These are phyloP conservation scores for Cryptosula pallasiana DNA, from an alignment of 2,888 invertebrate species.

Conservation along the genomic window DNA sequence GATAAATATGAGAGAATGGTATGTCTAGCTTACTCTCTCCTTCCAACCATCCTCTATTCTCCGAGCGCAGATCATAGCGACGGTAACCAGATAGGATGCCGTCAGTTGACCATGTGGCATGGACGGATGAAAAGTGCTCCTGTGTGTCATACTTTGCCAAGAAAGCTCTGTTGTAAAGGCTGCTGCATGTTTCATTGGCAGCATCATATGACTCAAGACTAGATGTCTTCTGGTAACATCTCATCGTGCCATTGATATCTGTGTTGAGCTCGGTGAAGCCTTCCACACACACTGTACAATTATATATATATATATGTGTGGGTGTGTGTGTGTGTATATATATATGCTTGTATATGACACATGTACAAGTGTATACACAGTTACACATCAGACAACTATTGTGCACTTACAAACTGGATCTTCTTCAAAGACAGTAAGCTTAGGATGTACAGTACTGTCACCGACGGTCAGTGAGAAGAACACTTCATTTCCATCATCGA, in stretches of 20 bases:
- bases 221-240: neutral
- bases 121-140: neutral
- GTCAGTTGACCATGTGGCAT: neutral
- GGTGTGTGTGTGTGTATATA: too few relatives aligned
- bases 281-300: neutral
- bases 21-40: neutral
- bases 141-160: neutral
- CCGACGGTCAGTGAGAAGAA: neutral
- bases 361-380: too few relatives aligned
- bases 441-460: neutral
- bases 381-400: too few relatives aligned
- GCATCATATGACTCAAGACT: neutral
- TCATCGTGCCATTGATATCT: neutral
- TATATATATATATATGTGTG: too few relatives aligned
- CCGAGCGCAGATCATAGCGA: neutral
- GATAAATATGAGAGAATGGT: too few relatives aligned
- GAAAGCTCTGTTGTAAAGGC: neutral
- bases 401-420: neutral
- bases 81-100: neutral
- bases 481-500: constrained; percentile 16
- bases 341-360: too few relatives aligned
- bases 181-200: neutral
- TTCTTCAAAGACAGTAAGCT: neutral
- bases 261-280: neutral
- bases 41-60: neutral